These are phyloP conservation scores for Fragum sueziense DNA, from an alignment of 2,888 invertebrate genomes.

Conservation along the genomic window DNA sequence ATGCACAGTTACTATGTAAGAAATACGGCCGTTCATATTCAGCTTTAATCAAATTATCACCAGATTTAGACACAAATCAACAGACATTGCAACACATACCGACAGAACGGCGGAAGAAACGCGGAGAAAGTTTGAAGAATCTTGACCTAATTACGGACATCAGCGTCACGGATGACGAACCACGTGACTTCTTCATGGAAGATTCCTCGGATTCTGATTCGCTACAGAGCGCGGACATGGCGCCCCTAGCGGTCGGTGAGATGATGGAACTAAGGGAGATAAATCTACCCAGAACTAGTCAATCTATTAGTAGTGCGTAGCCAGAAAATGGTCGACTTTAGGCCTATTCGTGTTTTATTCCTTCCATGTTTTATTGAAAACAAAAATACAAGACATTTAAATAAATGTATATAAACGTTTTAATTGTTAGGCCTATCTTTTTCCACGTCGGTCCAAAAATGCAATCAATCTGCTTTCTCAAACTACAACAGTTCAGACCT, in stretches of 20 bases:
- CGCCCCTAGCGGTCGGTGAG: conserved; percentile 54
- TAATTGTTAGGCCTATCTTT: too few relatives aligned
- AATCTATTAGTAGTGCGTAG: conserved; percentile 42
- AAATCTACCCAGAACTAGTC: conserved; percentile 42
- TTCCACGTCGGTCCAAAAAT: too few relatives aligned
- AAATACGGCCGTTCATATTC: conserved; percentile 70
- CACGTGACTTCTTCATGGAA: conserved; percentile 63
- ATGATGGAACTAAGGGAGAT: conserved; percentile 67
- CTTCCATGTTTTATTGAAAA: too few relatives aligned
- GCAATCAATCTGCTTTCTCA: too few relatives aligned
- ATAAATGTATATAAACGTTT: too few relatives aligned
- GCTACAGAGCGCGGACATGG: conserved; percentile 62
- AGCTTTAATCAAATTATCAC: conserved; percentile 73
- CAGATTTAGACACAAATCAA: conserved; percentile 70
- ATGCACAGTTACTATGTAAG: conserved; percentile 68
- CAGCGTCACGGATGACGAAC: conserved; percentile 71
- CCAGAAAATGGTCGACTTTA: too few relatives aligned
- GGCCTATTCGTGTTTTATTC: too few relatives aligned
- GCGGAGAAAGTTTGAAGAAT: conserved; percentile 67
- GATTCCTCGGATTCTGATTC: conserved; percentile 65
- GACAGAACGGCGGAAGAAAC: conserved; percentile 63
- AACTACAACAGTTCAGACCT: too few relatives aligned
- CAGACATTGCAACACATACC: conserved; percentile 72
- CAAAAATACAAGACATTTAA: too few relatives aligned
- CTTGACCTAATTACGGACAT: conserved; percentile 75